Conservation (phyloP, 2,888 invertebrate genomes). For the Idaea straminata region DNA sequence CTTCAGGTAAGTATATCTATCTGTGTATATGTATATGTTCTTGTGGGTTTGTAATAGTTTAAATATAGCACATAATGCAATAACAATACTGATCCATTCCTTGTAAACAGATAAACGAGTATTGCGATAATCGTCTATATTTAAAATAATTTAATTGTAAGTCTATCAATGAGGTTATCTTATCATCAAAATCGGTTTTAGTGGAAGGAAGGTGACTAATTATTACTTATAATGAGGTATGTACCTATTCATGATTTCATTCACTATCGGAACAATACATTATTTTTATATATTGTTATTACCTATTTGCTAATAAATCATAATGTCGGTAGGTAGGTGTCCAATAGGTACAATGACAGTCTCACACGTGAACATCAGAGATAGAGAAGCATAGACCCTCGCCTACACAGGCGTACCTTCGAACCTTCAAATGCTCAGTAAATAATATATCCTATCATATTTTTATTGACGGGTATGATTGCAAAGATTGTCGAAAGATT, state of each 20-base stretch:
- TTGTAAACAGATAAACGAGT: neutral
- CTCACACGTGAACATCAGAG: too few relatives aligned
- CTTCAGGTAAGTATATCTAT: too few relatives aligned
- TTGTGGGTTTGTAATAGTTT: neutral
- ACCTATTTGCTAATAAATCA: slow-evolving; percentile 40
- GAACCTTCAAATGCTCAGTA: too few relatives aligned
- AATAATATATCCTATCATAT: too few relatives aligned
- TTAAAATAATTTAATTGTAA: neutral
- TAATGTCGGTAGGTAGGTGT: too few relatives aligned
- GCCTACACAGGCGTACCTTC: too few relatives aligned
- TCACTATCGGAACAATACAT: neutral
- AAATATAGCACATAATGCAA: neutral
- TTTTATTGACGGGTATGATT: too few relatives aligned
- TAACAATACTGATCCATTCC: neutral
- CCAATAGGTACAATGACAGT: too few relatives aligned
- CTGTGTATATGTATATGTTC: neutral
- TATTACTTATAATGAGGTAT: neutral
- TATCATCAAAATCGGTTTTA: neutral
- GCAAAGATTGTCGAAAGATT: too few relatives aligned
- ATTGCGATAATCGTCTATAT: neutral
- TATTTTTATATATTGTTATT: neutral
- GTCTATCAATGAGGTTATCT: neutral
- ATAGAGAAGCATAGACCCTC: too few relatives aligned
- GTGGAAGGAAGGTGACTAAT: neutral
- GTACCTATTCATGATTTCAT: neutral